These are phyloP conservation scores for Sebastolobus alascanus DNA, from an alignment of 2,797 vertebrate species.

Conservation along the genomic window DNA sequence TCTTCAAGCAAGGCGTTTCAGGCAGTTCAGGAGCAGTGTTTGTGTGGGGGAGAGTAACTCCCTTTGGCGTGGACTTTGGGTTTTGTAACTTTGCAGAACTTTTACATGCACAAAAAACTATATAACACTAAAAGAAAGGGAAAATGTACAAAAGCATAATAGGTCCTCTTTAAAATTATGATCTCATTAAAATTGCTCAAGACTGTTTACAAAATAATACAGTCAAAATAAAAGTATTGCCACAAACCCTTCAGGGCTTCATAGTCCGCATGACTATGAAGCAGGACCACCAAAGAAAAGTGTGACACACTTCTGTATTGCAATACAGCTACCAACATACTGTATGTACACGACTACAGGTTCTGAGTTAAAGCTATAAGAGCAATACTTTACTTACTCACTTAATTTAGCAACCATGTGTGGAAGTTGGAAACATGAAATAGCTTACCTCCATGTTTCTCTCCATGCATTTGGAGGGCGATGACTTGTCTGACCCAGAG, in stretches of 20 bases:
- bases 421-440: constrained; percentile 11
- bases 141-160: no score
- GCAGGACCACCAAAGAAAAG: not conserved
- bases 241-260: not conserved
- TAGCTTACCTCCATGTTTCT: constrained; percentile 85
- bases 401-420: not conserved
- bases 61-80: no score
- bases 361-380: not conserved
- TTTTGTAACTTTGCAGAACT: no score
- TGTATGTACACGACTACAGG: not conserved
- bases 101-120: no score
- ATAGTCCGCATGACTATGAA: accelerated
- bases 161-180: no score
- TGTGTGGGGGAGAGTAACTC: no score
- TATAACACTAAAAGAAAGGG: no score
- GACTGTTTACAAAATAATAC: not conserved
- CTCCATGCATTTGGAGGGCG: constrained; percentile 72
- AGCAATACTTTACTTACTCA: not conserved
- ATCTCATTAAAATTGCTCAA: not conserved
- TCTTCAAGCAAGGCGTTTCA: no score
- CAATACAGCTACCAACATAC: not conserved
- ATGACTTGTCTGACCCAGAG: constrained; percentile 67
- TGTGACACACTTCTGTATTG: not conserved
- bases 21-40: no score
- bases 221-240: not conserved